phyloP scores from a whole-genome alignment of 2,888 invertebrate genomes.

The Escarpia spicata region DNA sequence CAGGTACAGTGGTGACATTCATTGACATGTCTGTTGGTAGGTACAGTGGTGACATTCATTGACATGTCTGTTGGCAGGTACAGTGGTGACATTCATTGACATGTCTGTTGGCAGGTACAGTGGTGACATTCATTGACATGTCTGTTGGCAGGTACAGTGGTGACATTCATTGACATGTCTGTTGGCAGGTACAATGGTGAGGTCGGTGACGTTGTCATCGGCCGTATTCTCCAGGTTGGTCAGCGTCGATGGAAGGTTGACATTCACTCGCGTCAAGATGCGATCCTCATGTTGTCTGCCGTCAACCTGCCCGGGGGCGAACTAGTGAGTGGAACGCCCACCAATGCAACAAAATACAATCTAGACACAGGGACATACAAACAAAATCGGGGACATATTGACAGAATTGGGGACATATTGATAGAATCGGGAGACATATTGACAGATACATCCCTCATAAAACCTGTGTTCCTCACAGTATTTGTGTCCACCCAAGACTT shows the following conservation, averaged over 20 bases:
- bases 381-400: too few relatives aligned
- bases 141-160: neutral
- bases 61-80: neutral
- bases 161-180: neutral
- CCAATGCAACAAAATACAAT: neutral
- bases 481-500: too few relatives aligned
- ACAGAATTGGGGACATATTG: too few relatives aligned
- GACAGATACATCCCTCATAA: too few relatives aligned
- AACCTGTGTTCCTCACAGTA: too few relatives aligned
- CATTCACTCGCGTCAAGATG: constrained; percentile 87
- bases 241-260: constrained; percentile 95
- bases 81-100: neutral
- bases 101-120: constrained; percentile 1
- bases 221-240: constrained; percentile 91
- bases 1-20: neutral
- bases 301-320: constrained; percentile 97
- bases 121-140: neutral
- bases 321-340: constrained; percentile 71
- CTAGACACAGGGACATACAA: neutral
- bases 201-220: constrained; percentile 96
- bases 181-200: constrained; percentile 71
- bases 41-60: neutral
- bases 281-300: constrained; percentile 86
- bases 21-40: neutral
- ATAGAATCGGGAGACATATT: too few relatives aligned